Evolutionary conservation across 2,797 vertebrate species (phyloP), one percentile per base, ranked within the genome.

Genomic region (Bryconaethiops microstoma): DNA sequence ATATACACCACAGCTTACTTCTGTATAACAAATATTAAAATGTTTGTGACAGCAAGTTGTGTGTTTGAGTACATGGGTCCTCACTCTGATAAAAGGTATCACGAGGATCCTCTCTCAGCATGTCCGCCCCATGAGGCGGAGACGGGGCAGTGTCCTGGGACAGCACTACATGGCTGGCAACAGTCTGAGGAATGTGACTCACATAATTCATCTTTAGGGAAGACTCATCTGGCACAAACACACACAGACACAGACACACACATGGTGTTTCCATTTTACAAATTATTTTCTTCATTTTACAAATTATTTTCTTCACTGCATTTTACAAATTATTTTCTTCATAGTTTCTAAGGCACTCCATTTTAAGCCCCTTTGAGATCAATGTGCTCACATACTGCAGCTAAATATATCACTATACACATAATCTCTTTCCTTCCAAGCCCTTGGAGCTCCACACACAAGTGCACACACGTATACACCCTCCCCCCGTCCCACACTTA

Each of bases 141-240:
- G 19, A 50, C n/a, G 17, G 50, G 21, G 4, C 45, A 16, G 74
- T 82, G 35, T 64, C 82, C 9, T 29, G 57, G 48, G 73, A 45
- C 1, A 12, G 45, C 21, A 23, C 82, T 29, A 63, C 0, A 50
- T 93, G 92, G 83, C 95, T 98, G 70, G 96, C 96, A 76, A 80
- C 69, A 0, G 96, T 96, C 92, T 95, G 95, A 0, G 98, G 98
- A 90, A 98, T 95, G 87, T 98, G 96, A 72, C 83, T 89, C 5
- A 97, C 92, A 45, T 97, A 95, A 54, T 93, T 92, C 91, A 96
- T 93, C 82, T 91, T 91, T 48, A 96, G 74, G 6, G 90, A 82
- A 0, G 95, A 94, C 88, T 99, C 98, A 2, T 97, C 98, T 99
- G 87, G 59, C n/a, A 78, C 70, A 75, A 39, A 80, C 19, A 79